Evolutionary conservation across 1,140 invertebrate genomes (phyloP).

Genomic region (Pogonognathellus flavescens): DNA sequence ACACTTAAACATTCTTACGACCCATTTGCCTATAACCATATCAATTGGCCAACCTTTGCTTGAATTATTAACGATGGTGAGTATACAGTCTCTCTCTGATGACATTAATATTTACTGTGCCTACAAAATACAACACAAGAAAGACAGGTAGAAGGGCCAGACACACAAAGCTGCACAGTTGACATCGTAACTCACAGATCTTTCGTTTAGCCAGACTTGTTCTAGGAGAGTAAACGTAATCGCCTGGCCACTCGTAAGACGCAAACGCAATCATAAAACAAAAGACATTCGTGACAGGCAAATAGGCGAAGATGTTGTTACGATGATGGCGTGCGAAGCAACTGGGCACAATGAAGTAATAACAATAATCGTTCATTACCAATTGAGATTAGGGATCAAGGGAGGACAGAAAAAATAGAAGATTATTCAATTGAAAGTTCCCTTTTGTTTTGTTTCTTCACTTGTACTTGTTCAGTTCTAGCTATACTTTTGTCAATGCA

Average conservation of each 20-base stretch:
- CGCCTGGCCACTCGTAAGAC: not conserved
- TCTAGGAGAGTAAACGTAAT: not conserved
- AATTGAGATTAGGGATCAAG: constrained; percentile 45
- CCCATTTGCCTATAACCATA: too few relatives aligned
- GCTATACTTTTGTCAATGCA: constrained; percentile 23
- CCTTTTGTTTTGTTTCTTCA: constrained; percentile 17
- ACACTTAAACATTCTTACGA: too few relatives aligned
- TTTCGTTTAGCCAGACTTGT: too few relatives aligned
- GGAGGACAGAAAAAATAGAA: constrained; percentile 21
- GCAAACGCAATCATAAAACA: constrained; percentile 4
- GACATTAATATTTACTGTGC: too few relatives aligned
- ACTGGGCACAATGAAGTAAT: constrained; percentile 8
- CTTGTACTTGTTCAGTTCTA: not conserved
- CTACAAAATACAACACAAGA: too few relatives aligned
- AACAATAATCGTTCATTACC: constrained; percentile 41
- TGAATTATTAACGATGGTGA: too few relatives aligned
- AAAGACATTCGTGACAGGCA: constrained; percentile 28
- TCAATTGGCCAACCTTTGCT: too few relatives aligned
- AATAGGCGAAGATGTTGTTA: constrained; percentile 28
- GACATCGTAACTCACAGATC: too few relatives aligned
- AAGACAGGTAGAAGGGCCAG: too few relatives aligned
- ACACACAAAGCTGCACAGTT: too few relatives aligned
- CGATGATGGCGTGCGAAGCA: not conserved
- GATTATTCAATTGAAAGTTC: constrained; percentile 8
- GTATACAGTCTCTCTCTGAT: too few relatives aligned